Base-by-base conservation (phyloP, 2,888 invertebrate species). In the Ornithoptera priamus region DNA sequence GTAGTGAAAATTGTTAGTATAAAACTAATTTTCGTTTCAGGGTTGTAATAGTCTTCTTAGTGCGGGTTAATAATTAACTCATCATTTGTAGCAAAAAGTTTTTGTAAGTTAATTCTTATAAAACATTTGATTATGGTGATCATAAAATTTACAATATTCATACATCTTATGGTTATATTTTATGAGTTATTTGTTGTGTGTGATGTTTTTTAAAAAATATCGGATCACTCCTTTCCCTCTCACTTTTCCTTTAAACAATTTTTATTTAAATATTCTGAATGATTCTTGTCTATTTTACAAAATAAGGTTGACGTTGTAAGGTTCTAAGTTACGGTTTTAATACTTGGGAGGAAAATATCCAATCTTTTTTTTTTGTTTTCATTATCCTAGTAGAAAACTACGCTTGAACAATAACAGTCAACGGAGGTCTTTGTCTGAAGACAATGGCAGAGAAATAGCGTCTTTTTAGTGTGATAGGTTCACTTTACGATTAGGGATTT, bases 331-430 rank as follows among this genome's bases (percentile, higher is more conserved):
- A 77, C 74, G 71, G 75, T 79, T 80, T 82, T 81, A 75, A 76
- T 79, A 75, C 78, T 81, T 80, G 77, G 76, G 71, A 76, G 79
- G 80, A 82, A 84, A 87, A 85, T 83, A 81, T 82, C 78, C 80
- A 82, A 84, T 85, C 83, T 85, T 85, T 86, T 84, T 81, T 30
- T 30, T 84, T 79, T 80, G 67, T 82, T 83, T 79, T 76, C 72
- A 62, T 75, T 76, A 75, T 76, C 72, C 71, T 71, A 72, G 75
- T 72, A 78, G 77, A 77, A 78, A 75, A 82, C 80, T 83, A 83
- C 79, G 80, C 77, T 79, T 79, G 83, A 79, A 83, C 82, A 84
- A 85, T 85, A 83, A 84, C 80, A 76, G 71, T 75, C 77, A 81
- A 81, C 77, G 78, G 78, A 74, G 74, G 74, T 75, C 80, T 85